phyloP scores from a whole-genome alignment of 92 coral and sea anemone species.

The Hydrozoanthus gracilis region DNA sequence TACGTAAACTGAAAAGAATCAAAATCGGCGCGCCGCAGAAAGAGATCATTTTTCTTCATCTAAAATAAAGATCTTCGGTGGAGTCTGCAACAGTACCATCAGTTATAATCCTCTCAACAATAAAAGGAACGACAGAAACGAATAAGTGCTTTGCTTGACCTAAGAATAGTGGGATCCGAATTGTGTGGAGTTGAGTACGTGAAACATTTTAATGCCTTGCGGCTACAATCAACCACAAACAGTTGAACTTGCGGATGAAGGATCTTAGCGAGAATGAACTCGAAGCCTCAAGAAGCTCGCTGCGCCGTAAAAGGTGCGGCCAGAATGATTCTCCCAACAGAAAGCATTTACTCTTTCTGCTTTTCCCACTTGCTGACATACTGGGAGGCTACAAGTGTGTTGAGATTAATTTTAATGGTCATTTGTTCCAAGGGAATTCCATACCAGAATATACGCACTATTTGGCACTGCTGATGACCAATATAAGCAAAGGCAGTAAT shows the following conservation, averaged over 20 bases:
- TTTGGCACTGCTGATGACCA: conserved; percentile 26
- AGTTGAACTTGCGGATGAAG: background rate
- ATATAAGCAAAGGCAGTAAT: conserved; percentile 40
- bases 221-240: background rate
- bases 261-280: conserved; percentile 4
- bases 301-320: conserved; percentile 34
- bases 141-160: background rate
- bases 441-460: background rate
- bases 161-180: background rate
- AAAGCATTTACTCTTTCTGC: background rate
- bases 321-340: background rate
- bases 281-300: conserved; percentile 17
- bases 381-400: background rate
- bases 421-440: conserved; percentile 12
- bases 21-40: background rate
- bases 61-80: too few relatives aligned
- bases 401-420: background rate
- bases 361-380: background rate
- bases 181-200: background rate
- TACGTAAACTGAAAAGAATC: background rate
- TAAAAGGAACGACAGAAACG: background rate
- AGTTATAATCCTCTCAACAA: conserved; percentile 4
- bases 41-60: conserved; percentile 15
- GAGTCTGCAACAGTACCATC: background rate
- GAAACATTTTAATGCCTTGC: background rate